A percentile compares a stretch with the other conserved stretches of the same genome.
These are phyloP conservation scores for Leguminivora glycinivorella DNA, from an alignment of 1,140 invertebrate species.

Conservation along the genomic window DNA sequence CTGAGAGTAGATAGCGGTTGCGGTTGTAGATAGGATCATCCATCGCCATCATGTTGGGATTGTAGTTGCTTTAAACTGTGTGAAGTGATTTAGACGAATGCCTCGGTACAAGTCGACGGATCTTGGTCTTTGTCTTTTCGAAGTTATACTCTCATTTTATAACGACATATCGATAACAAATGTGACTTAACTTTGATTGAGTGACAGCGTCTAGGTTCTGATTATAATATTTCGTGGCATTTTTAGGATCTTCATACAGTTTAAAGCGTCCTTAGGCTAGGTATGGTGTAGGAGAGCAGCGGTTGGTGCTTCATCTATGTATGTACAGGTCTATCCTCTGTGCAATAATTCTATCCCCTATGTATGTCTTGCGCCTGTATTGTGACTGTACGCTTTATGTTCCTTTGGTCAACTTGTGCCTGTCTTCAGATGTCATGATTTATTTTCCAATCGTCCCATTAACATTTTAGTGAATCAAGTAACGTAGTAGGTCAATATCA, in stretches of 20 bases:
- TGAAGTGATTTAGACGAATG: slow-evolving; percentile 20
- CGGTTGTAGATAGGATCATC: slow-evolving; percentile 64
- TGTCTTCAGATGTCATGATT: slow-evolving; percentile 26
- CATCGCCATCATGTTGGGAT: slow-evolving; percentile 58
- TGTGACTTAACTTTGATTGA: too few relatives aligned
- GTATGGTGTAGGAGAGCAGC: slow-evolving; percentile 63
- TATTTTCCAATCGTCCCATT: not conserved
- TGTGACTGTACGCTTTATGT: slow-evolving; percentile 64
- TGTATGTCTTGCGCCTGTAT: slow-evolving; percentile 54
- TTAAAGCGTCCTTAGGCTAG: slow-evolving; percentile 38
- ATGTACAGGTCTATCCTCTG: slow-evolving; percentile 52
- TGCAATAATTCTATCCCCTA: slow-evolving; percentile 64
- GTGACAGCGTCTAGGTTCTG: too few relatives aligned
- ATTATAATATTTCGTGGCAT: too few relatives aligned
- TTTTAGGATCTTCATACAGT: slow-evolving; percentile 33
- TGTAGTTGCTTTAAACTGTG: slow-evolving; percentile 43
- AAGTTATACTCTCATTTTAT: too few relatives aligned
- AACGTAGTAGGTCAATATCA: too few relatives aligned
- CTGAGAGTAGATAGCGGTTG: slow-evolving; percentile 64
- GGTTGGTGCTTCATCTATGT: slow-evolving; percentile 77
- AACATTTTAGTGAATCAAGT: not conserved
- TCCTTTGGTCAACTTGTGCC: not conserved
- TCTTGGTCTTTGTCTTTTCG: too few relatives aligned
- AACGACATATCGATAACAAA: too few relatives aligned
- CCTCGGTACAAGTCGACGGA: not conserved